A percentile compares a stretch with the other conserved stretches of the same genome.
phyloP scores from a whole-genome alignment of 2,888 invertebrate species.

The Mesorhabditis belari region DNA sequence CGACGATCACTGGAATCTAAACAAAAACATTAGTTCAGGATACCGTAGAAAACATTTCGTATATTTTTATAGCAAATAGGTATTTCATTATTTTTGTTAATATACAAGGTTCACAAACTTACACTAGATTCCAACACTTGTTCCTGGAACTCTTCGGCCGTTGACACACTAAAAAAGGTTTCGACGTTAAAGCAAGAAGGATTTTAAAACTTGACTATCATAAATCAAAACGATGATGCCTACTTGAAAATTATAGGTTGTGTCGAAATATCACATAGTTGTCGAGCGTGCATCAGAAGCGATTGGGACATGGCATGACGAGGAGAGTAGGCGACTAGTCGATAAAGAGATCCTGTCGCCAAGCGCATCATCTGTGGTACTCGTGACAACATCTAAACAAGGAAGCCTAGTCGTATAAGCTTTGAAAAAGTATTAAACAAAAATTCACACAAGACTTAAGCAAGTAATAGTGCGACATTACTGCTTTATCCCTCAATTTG shows the following conservation, averaged over 20 bases:
- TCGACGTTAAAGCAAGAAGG: no score
- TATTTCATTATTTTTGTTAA: not conserved
- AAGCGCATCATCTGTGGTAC: not conserved
- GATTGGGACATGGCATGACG: not conserved
- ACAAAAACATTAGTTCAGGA: no score
- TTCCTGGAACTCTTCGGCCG: not conserved
- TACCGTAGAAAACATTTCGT: not conserved
- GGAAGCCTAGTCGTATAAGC: no score
- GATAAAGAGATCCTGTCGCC: not conserved
- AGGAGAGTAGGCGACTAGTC: no score
- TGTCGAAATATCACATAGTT: not conserved
- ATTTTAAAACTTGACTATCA: not conserved
- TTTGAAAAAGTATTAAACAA: no score
- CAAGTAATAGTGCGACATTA: no score
- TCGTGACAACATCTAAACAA: not conserved
- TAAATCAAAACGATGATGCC: not conserved
- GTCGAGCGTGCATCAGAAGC: not conserved
- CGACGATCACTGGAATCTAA: slow-evolving; percentile 39
- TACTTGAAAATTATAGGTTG: not conserved
- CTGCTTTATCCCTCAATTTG: no score
- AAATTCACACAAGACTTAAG: no score
- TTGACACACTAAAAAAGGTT: not conserved
- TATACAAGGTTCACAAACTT: not conserved
- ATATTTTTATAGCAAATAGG: not conserved
- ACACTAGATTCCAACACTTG: not conserved